phyloP scores from a whole-genome alignment of 2,888 invertebrate genomes.

The Synanthedon formicaeformis region DNA sequence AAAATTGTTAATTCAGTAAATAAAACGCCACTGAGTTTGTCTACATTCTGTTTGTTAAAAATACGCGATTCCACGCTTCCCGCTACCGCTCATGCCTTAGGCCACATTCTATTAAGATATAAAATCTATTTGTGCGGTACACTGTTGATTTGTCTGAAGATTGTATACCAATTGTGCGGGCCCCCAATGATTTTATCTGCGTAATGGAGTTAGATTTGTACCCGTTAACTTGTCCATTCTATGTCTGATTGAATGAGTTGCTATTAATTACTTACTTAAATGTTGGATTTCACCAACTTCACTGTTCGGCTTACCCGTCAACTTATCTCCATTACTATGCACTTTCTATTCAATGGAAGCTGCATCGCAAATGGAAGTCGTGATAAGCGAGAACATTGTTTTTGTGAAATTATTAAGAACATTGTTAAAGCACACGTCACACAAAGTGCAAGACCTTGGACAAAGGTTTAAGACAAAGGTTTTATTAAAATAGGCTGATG shows the following conservation, averaged over 20 bases:
- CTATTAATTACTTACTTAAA: constrained; percentile 11
- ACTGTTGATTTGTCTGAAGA: constrained; percentile 43
- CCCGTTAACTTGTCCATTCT: constrained; percentile 19
- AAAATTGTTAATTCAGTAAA: no score
- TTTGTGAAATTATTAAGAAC: no score
- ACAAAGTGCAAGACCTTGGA: no score
- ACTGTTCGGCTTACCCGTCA: not conserved
- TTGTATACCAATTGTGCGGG: constrained; percentile 34
- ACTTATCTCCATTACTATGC: no score
- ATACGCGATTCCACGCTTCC: not conserved
- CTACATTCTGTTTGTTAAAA: no score
- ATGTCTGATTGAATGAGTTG: constrained; percentile 32
- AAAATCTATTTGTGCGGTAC: constrained; percentile 50
- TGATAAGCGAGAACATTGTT: no score
- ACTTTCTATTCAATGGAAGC: no score
- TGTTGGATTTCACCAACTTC: not conserved
- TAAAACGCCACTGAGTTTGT: no score
- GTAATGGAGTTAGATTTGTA: constrained; percentile 34
- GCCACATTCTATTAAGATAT: constrained; percentile 18
- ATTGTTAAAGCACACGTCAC: no score
- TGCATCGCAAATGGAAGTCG: no score
- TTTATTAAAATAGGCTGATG: no score
- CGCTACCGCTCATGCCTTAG: not conserved
- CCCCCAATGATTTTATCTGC: constrained; percentile 36
- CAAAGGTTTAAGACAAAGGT: no score